Base-by-base conservation (phyloP, 2,888 invertebrate genomes). In the Amorpha juglandis region DNA sequence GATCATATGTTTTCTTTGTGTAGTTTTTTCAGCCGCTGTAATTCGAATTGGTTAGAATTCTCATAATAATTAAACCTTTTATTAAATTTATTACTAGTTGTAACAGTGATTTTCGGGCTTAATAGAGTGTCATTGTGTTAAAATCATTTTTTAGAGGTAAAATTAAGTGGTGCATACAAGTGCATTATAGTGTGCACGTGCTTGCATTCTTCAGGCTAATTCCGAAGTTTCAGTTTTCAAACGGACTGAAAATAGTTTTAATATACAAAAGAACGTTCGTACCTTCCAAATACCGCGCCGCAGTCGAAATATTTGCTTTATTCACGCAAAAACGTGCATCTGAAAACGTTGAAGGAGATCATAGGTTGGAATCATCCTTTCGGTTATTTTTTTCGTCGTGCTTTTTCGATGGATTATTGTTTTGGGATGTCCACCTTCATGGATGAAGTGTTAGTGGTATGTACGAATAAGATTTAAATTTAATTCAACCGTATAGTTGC, bases 1-100 rank as follows among this genome's bases (percentile, higher is more conserved):
- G 93, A 93, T 93, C 93, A 93, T 92, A 93, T 93, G 93, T 93
- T 93, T 93, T 93, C 93, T 92, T 93, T 92, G 92, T 93, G 90
- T 91, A 90, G 89, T 88, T 91, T 91, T 91, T 90, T 91, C 90
- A 91, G 91, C 90, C 88, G 89, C 91, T 91, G 90, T 89, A 88
- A 89, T 91, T 92, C 90, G 89, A 92, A 91, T 89, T 90, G 84
- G 87, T 87, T 90, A 86, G 79, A 81, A 81, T 83, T 79, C 87
- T 87, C 81, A 81, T 80, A 77, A 81, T 79, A 77, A 78, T 71
- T 50, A 33, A 58, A 62, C 62, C 65, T 68, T 71, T 38, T 72
- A 78, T 75, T 74, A 67, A 71, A 62, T 69, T 47, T 66, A 68
- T 73, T 72, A 67, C 66, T 55, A 64, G 64, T 67, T 76, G 64